Evolutionary conservation across 2,113 vertebrate species (phyloP), one percentile per base, ranked within the genome.

Genomic region (Rhynchopsitta pachyrhyncha): DNA sequence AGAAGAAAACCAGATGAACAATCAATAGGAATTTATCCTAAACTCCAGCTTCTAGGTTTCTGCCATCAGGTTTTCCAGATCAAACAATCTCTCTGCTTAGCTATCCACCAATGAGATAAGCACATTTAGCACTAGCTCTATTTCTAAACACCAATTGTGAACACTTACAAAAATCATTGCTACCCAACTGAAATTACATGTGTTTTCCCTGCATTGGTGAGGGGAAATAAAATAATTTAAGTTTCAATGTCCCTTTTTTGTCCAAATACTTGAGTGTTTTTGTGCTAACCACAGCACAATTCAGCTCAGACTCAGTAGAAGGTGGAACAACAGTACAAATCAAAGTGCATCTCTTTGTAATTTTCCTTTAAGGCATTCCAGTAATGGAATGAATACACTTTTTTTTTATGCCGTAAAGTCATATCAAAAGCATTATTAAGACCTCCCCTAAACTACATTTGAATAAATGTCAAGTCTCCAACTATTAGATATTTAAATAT

Each of bases 401-500:
- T 73, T 47, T 62, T 82, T 85, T 46, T 25, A 46, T 37, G 11
- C 47, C 59, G 70, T 88, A 76, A 90, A 70, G 42, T 74, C 75
- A 63, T 46, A 86, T 73, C 86, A 82, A 86, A 94, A 82, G 46
- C 52, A 42, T 90, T 95, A 53, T 64, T 90, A 94, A 93, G 37
- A 9, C 13, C 20, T 93, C 77, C n/a, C 31, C 44, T 85, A 88
- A 57, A 70, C 73, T 86, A 91, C 57, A 41, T 73, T 81, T 52
- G 77, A 88, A 88, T 93, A 94, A 95, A 93, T 82, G 53, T 66
- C 94, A 94, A 77, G 57, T 75, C 78, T 63, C 35, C 73, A 90
- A 24, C 88, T 93, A 95, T 73, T 82, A 89, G 70, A 39, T 71
- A 82, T 91, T 97, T 95, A 95, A 96, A 94, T 96, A 97, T 97